A percentile compares a stretch with the other conserved stretches of the same genome.
phyloP scores from a whole-genome alignment of 2,888 invertebrate species.

The Tupiocoris notatus region DNA sequence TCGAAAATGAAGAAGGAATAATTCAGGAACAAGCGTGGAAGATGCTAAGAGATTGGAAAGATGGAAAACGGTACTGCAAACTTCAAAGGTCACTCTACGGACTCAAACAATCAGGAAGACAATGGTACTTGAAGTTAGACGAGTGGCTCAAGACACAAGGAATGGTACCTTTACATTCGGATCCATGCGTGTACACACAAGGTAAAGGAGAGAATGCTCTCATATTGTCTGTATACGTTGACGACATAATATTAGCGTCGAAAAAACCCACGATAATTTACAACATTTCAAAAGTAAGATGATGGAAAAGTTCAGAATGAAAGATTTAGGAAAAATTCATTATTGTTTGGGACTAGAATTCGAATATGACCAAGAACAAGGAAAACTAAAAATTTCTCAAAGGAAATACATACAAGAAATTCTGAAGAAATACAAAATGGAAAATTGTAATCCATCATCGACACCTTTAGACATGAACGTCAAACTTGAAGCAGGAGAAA shows the following conservation, averaged over 20 bases:
- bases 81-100: neutral
- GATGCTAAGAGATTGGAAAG: neutral
- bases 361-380: neutral
- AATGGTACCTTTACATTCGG: constrained; percentile 14
- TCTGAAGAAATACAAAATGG: constrained; percentile 31
- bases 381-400: neutral
- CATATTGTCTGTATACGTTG: neutral
- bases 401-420: constrained; percentile 24
- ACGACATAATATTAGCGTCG: neutral
- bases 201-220: neutral
- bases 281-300: neutral
- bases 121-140: constrained; percentile 8
- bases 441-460: constrained; percentile 21
- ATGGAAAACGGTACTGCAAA: too few species aligned
- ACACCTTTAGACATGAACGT: constrained; percentile 34
- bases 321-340: neutral
- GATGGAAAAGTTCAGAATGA: constrained; percentile 21
- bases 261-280: neutral
- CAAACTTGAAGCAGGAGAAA: neutral
- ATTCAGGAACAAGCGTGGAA: neutral
- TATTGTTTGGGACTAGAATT: constrained; percentile 4
- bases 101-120: neutral
- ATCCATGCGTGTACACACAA: constrained; percentile 19
- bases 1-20: neutral
- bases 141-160: neutral